Percentiles rank a stretch among this genome's conserved stretches.
These are phyloP conservation scores for Gopherus evgoodei DNA, from an alignment of 2,113 vertebrate genomes.

Conservation along the genomic window DNA sequence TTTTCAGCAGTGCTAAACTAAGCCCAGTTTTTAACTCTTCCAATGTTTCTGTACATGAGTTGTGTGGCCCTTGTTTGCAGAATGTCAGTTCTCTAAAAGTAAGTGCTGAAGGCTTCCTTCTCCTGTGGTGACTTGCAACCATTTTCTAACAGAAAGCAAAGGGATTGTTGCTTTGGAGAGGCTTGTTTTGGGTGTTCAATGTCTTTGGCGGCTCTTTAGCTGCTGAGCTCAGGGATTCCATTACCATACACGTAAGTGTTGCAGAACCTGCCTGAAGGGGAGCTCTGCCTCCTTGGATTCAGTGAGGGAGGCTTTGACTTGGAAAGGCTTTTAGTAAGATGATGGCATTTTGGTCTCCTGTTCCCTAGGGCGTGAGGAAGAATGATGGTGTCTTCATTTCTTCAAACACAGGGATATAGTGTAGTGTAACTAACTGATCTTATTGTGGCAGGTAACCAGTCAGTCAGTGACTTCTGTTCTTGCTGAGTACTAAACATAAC, in stretches of 20 bases:
- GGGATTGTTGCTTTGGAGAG: not conserved
- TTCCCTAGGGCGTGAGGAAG: not conserved
- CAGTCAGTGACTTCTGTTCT: not conserved
- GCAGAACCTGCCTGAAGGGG: not conserved
- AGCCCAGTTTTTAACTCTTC: not conserved
- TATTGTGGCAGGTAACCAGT: not conserved
- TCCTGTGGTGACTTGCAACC: not conserved
- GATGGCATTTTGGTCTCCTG: not conserved
- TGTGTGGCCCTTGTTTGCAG: no score
- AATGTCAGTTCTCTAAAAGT: not conserved
- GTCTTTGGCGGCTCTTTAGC: not conserved
- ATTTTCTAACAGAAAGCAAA: not conserved
- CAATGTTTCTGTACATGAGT: not conserved
- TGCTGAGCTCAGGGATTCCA: conserved; percentile 20
- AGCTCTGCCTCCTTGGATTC: not conserved
- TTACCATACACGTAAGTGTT: not conserved
- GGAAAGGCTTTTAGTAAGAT: not conserved
- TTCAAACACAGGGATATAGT: not conserved
- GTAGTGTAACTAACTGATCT: not conserved
- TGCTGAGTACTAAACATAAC: not conserved
- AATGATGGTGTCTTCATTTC: not conserved
- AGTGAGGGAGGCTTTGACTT: not conserved
- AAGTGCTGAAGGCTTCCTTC: no score
- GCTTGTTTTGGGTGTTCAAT: not conserved
- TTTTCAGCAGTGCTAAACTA: not conserved